Percentiles rank a stretch among this genome's conserved stretches.
phyloP scores from a whole-genome alignment of 2,888 invertebrate species.

The Empis stercorea region DNA sequence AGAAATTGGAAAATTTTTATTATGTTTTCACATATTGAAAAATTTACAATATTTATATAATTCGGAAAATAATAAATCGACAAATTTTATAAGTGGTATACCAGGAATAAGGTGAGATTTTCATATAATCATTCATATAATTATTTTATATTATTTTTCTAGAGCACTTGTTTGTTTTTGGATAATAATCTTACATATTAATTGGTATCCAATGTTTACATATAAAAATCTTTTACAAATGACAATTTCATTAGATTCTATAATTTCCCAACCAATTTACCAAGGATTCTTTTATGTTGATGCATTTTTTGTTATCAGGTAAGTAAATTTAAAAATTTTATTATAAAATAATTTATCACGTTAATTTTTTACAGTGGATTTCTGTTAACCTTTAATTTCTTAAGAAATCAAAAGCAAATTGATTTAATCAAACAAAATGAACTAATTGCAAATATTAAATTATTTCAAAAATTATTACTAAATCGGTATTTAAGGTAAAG shows the following conservation, averaged over 20 bases:
- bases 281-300: constrained; percentile 7
- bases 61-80: background rate
- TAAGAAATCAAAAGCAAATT: constrained; percentile 2
- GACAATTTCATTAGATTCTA: background rate
- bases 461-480: constrained; percentile 2
- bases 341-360: background rate
- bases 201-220: constrained; percentile 6
- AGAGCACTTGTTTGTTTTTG: constrained; percentile 6
- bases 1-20: background rate
- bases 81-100: background rate
- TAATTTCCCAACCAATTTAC: constrained; percentile 2
- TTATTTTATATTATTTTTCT: background rate
- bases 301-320: constrained; percentile 7
- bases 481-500: constrained; percentile 8
- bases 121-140: too few species aligned
- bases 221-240: constrained; percentile 4
- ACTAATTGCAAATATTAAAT: constrained; percentile 3
- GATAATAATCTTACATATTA: constrained; percentile 5
- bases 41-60: background rate
- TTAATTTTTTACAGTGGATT: constrained; percentile 4
- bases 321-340: background rate
- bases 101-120: constrained; percentile 1
- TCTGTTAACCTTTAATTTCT: constrained; percentile 7
- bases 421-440: constrained; percentile 2
- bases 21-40: constrained; percentile 1